Base-by-base conservation (phyloP, 2,797 vertebrate species). In the Gymnoscopelus braueri region DNA sequence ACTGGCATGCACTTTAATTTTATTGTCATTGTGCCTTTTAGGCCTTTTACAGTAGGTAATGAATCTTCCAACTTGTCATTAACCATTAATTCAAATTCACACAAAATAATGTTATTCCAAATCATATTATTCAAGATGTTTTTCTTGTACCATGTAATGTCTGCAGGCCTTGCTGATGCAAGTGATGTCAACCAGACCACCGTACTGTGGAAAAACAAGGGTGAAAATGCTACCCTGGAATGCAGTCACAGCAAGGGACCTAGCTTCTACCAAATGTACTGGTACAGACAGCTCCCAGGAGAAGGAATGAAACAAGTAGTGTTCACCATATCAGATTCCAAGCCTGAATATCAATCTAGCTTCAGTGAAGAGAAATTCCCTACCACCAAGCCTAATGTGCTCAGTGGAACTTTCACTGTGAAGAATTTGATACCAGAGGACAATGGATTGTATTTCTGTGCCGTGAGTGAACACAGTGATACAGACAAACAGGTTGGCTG, bases 401-500 rank as follows among this genome's bases (percentile, higher is more conserved):
- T 72, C 7, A 81, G 13, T 5, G 83, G 89, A 72, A 74, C 80
- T 35, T n/a, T 90, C 13, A 71, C 62, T 0, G 76, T 88, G 35
- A 23, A 23, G 60, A 67, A 26, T 3, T 62, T 84, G 79, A n/a
- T 8, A 60, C 24, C 65, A n/a, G 71, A 5, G 23, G 82, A 87
- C 58, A 79, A 57, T 5, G 67, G 68, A 29, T 62, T 79, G 68
- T 90, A 89, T 63, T 89, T 84, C 13, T 90, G 87, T 75, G 66
- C 88, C 65, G 84, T 85, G 51, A 85, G 81, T 55, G 0, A 71
- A 69, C 86, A 89, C 89, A 85, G 84, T 85, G 83, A 55, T 54
- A 23, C 50, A 74, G 7, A 59, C 14, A 52, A 52, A 8, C 52
- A 0, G 29, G 55, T 70, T 24, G 67, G 67, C 79, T 72, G 52